These are phyloP conservation scores for Cossypha polioptera DNA, from an alignment of 2,797 vertebrate species.

Conservation along the genomic window DNA sequence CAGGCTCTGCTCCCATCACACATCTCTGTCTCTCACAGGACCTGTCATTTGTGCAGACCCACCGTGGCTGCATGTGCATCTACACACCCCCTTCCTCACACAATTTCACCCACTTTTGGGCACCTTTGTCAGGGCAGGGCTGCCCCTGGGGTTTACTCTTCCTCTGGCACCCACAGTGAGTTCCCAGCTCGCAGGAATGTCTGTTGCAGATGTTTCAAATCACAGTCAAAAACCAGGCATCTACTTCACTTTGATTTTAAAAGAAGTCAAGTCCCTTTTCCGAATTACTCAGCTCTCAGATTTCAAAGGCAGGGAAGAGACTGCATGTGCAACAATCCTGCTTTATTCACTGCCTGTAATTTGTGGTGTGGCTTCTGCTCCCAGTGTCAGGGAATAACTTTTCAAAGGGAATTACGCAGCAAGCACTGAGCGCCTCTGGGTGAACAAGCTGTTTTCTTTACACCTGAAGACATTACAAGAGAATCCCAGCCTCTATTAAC, in stretches of 20 bases:
- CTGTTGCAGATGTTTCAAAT: background rate
- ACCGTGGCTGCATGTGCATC: no score
- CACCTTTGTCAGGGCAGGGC: background rate
- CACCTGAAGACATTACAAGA: conserved; percentile 52
- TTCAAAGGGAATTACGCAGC: conserved; percentile 55
- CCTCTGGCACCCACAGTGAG: background rate
- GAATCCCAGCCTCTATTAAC: conserved; percentile 36
- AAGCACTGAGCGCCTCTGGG: conserved; percentile 34
- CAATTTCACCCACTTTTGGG: background rate
- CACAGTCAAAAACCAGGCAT: background rate
- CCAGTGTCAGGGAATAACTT: conserved; percentile 10
- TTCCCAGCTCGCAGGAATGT: accelerated
- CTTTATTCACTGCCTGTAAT: conserved; percentile 54
- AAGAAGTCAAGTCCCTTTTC: background rate
- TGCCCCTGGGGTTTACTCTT: background rate
- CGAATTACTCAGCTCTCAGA: conserved; percentile 5
- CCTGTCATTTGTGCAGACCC: background rate
- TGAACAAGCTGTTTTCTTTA: conserved; percentile 58
- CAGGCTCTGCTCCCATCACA: background rate
- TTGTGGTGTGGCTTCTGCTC: conserved; percentile 41
- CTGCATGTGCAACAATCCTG: background rate
- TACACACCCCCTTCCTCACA: accelerated
- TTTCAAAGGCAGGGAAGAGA: conserved; percentile 55
- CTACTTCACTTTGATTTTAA: background rate
- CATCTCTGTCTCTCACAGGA: background rate